A percentile compares a stretch with the other conserved stretches of the same genome.
phyloP scores from a whole-genome alignment of 1,140 invertebrate species.

The Drosophila subobscura region DNA sequence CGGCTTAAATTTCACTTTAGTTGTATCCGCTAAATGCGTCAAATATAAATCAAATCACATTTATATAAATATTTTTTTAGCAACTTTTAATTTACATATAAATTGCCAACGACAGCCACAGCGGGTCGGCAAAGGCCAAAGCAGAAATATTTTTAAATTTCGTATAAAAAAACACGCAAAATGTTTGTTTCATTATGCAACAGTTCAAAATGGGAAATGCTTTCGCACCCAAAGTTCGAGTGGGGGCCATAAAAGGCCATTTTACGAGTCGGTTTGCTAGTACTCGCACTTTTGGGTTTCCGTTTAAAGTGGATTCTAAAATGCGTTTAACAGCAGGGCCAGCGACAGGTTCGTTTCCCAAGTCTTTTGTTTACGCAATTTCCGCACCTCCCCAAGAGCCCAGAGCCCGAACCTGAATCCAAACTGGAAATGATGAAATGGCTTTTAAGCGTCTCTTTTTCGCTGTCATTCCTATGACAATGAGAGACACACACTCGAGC shows the following conservation, averaged over 20 bases:
- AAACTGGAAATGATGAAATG: constrained; percentile 55
- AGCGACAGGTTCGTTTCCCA: constrained; percentile 66
- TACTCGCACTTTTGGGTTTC: too few relatives aligned
- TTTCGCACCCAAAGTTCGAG: constrained; percentile 32
- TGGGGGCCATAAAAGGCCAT: constrained; percentile 43
- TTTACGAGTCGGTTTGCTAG: constrained; percentile 39
- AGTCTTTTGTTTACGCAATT: constrained; percentile 78
- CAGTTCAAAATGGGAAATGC: constrained; percentile 61
- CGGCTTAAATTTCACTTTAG: constrained; percentile 19
- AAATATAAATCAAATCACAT: constrained; percentile 31
- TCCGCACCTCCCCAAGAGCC: constrained; percentile 27
- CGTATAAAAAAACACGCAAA: not conserved
- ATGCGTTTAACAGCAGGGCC: constrained; percentile 32
- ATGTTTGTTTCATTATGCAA: not conserved
- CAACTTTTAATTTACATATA: constrained; percentile 61
- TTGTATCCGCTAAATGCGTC: constrained; percentile 10
- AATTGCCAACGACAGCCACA: constrained; percentile 37
- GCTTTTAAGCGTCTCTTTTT: constrained; percentile 21
- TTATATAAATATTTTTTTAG: constrained; percentile 49
- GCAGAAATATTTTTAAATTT: constrained; percentile 27
- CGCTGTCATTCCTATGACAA: constrained; percentile 50
- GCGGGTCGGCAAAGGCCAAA: not conserved
- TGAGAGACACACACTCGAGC: constrained; percentile 24
- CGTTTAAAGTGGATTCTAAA: constrained; percentile 56
- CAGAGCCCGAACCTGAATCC: not conserved